Evolutionary conservation across 2,888 invertebrate species (phyloP).

Genomic region (Tetragnatha montana): DNA sequence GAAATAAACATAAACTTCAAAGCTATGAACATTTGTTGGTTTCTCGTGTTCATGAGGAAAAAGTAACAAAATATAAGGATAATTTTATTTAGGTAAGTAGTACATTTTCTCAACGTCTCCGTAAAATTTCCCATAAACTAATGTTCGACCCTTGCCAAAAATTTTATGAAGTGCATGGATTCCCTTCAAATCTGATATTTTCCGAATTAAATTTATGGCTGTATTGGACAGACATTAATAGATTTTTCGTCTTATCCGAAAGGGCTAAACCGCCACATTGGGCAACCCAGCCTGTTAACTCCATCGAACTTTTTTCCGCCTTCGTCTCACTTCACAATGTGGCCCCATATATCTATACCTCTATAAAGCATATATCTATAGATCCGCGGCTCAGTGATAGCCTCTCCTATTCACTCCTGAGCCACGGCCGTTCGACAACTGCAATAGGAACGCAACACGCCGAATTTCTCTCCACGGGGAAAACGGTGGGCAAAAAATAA

Average conservation of each 20-base stretch:
- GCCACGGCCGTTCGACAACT: constrained; percentile 50
- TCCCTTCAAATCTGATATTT: too few species aligned
- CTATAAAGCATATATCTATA: constrained; percentile 57
- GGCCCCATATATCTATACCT: constrained; percentile 39
- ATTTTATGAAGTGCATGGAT: too few species aligned
- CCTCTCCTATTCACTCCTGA: constrained; percentile 61
- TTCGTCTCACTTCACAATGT: constrained; percentile 50
- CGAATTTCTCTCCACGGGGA: constrained; percentile 56
- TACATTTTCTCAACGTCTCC: too few species aligned
- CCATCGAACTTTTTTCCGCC: constrained; percentile 28
- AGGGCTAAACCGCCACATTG: constrained; percentile 22
- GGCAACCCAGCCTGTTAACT: constrained; percentile 32
- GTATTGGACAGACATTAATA: too few species aligned
- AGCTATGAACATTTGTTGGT: too few species aligned
- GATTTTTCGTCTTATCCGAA: not conserved
- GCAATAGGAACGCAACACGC: constrained; percentile 67
- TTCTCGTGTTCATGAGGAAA: too few species aligned
- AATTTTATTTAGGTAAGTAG: too few species aligned
- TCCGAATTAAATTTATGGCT: too few species aligned
- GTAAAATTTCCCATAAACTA: too few species aligned
- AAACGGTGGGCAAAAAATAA: constrained; percentile 52
- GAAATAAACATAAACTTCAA: too few species aligned
- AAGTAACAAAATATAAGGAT: too few species aligned
- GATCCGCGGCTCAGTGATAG: constrained; percentile 47
- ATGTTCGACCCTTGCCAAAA: too few species aligned